Evolutionary conservation across 2,797 vertebrate genomes (phyloP).

Genomic region (Gobio occitaniae): DNA sequence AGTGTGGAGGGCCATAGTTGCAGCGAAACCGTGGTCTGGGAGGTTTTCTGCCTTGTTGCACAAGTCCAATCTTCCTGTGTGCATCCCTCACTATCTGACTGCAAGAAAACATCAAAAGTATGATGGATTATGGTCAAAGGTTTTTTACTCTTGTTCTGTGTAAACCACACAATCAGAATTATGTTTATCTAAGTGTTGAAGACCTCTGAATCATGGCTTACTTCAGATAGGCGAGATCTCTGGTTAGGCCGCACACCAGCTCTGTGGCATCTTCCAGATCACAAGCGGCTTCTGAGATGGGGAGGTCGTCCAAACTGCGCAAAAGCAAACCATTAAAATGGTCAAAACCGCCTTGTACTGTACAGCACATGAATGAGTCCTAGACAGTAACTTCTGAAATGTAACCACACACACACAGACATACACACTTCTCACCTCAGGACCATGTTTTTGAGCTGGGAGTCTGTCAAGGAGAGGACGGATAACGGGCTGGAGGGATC

Average conservation of each 20-base stretch:
- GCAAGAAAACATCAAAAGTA: background rate
- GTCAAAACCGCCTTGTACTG: background rate
- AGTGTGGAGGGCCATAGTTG: background rate
- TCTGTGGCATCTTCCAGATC: slow-evolving; percentile 79
- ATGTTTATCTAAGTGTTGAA: background rate
- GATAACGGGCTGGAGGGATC: slow-evolving; percentile 52
- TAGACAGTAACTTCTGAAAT: background rate
- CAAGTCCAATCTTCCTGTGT: slow-evolving; percentile 79
- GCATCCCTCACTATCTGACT: slow-evolving; percentile 84
- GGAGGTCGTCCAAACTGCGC: slow-evolving; percentile 36
- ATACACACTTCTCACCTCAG: slow-evolving; percentile 68
- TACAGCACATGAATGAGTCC: background rate
- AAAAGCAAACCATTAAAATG: background rate
- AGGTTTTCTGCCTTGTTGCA: slow-evolving; percentile 66
- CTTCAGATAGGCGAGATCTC: slow-evolving; percentile 89
- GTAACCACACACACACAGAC: too few relatives aligned
- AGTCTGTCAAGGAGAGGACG: slow-evolving; percentile 71
- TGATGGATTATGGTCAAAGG: background rate
- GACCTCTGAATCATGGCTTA: slow-evolving; percentile 68
- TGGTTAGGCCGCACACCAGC: slow-evolving; percentile 80
- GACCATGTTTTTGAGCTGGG: slow-evolving; percentile 73
- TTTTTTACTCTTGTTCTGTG: too few relatives aligned
- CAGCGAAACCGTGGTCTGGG: slow-evolving; percentile 49
- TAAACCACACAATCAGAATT: background rate
- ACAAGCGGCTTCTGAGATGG: slow-evolving; percentile 8